These are phyloP conservation scores for Cyprichromis sp. DNA, from an alignment of 2,113 vertebrate genomes.

Conservation along the genomic window DNA sequence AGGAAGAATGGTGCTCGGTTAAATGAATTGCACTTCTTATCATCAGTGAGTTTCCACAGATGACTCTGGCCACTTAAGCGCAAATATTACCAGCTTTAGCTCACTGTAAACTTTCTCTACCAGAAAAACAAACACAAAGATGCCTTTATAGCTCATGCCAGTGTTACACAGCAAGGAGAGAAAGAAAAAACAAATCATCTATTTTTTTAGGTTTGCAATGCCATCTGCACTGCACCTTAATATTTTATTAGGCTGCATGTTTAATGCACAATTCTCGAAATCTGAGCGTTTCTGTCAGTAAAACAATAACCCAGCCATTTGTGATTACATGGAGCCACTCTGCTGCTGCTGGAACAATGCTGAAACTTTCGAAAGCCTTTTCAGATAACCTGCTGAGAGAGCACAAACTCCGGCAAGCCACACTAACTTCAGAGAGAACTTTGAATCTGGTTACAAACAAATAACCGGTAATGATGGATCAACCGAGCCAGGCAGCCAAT, in stretches of 20 bases:
- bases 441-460: conserved; percentile 51
- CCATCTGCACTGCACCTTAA: conserved; percentile 59
- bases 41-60: conserved; percentile 16
- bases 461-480: conserved; percentile 54
- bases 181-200: background rate
- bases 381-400: conserved; percentile 44
- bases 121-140: background rate
- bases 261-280: conserved; percentile 65
- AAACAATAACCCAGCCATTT: conserved; percentile 69
- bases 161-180: background rate
- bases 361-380: conserved; percentile 31
- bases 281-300: conserved; percentile 60
- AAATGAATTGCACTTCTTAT: background rate
- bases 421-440: conserved; percentile 34
- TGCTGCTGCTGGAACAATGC: conserved; percentile 29
- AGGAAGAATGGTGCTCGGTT: conserved; percentile 28
- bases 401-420: conserved; percentile 14
- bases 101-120: background rate
- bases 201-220: conserved; percentile 30
- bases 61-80: background rate
- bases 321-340: conserved; percentile 54
- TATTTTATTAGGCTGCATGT: conserved; percentile 69
- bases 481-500: conserved; percentile 46
- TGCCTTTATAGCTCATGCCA: background rate
- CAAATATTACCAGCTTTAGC: conserved; percentile 15